Base-by-base conservation (phyloP, 2,113 vertebrate genomes). In the Pituophis catenifer region DNA sequence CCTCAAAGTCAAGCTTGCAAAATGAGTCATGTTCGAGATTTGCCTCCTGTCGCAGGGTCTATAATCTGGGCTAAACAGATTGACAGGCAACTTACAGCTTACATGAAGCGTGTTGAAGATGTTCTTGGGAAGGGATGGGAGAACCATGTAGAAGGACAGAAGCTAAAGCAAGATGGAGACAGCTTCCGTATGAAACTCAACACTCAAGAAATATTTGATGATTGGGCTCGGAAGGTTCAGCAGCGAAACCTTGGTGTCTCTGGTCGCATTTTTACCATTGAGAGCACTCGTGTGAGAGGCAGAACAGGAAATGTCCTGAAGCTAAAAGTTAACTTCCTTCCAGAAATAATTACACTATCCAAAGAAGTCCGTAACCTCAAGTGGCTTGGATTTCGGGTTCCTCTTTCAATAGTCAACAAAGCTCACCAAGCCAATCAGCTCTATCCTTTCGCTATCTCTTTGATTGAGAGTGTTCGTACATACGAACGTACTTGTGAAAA, bases 11-110 rank as follows among this genome's bases (percentile, higher is more conserved):
- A 99, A 75, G 99, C 99, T 0, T 99, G 99, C 81, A 99, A 99
- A 97, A 99, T 99, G 99, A 99, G 99, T 95, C 99, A 99, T 0
- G 99, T 99, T 52, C 98, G 99, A 0, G 99, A 99, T 95, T 96
- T 99, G 94, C 99, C 99, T 0, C 99, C 99, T 0, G 99, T 99
- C 59, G 99, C 99, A 0, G 99, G 99, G 24, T 99, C 99, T 85
- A 99, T 99, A 91, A 99, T 99, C 96, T 99, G 99, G 99, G 99
- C 99, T 7, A 99, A 99, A 95, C 99, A 99, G 97, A 99, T 99
- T 2, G 99, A 99, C 94, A 97, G 99, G 4, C 99, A 99, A 96
- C 98, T 99, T 90, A 99, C 99, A 0, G 99, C 99, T 3, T 99
- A 99, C 95, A 99, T 99, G 99, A 99, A 99, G 96, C 98, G 99